These are phyloP conservation scores for Biston betularia DNA, from an alignment of 2,888 invertebrate genomes.

Conservation along the genomic window DNA sequence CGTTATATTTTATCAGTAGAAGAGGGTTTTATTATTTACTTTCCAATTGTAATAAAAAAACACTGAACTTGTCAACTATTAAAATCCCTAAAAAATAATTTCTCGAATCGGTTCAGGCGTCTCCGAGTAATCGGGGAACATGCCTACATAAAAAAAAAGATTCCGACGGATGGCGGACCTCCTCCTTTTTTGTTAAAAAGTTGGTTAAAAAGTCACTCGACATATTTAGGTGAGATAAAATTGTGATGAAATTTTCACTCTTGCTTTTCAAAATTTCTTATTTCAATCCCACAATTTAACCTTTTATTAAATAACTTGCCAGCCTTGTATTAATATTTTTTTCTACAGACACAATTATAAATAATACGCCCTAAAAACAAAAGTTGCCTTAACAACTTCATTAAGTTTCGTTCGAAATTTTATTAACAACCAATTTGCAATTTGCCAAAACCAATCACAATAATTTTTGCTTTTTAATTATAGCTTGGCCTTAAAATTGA, in stretches of 20 bases:
- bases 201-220: too few species aligned
- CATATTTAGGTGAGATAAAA: background rate
- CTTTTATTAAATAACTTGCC: background rate
- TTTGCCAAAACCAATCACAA: conserved; percentile 84
- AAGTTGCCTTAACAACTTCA: conserved; percentile 11
- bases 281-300: conserved; percentile 10
- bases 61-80: too few species aligned
- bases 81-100: too few species aligned
- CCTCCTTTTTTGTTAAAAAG: too few species aligned
- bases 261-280: conserved; percentile 2
- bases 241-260: background rate
- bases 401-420: conserved; percentile 37
- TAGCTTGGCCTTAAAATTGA: conserved; percentile 49
- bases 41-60: too few species aligned
- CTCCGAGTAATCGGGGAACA: too few species aligned
- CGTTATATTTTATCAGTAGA: too few species aligned
- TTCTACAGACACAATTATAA: conserved; percentile 3
- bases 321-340: conserved; percentile 4
- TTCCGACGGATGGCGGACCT: too few species aligned
- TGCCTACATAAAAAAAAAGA: too few species aligned
- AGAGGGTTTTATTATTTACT: too few species aligned
- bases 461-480: conserved; percentile 82
- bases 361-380: conserved; percentile 11
- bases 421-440: conserved; percentile 75
- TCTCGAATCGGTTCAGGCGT: too few species aligned